Evolutionary conservation across 2,797 vertebrate species (phyloP).

Genomic region (Hipposideros larvatus): DNA sequence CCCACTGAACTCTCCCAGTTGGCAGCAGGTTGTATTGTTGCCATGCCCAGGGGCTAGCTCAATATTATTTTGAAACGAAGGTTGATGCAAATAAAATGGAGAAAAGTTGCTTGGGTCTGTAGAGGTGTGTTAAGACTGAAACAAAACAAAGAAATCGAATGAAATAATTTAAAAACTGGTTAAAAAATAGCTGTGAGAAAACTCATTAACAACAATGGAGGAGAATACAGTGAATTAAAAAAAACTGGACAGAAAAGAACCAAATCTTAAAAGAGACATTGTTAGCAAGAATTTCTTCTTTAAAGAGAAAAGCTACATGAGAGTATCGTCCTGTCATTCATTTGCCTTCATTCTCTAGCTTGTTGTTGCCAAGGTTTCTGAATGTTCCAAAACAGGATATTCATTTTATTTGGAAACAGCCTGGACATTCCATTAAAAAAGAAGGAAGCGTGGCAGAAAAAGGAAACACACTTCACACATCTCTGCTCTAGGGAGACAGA

Average conservation of each 20-base stretch:
- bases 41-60: slow-evolving; percentile 48
- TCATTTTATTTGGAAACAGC: slow-evolving; percentile 75
- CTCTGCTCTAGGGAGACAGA: slow-evolving; percentile 79
- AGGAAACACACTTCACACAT: slow-evolving; percentile 84
- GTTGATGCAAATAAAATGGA: slow-evolving; percentile 73
- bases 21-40: slow-evolving; percentile 63
- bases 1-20: slow-evolving; percentile 73
- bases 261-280: slow-evolving; percentile 61
- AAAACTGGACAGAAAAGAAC: slow-evolving; percentile 67
- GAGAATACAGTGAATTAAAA: slow-evolving; percentile 42
- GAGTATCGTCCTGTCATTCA: slow-evolving; percentile 30
- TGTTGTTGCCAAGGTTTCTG: slow-evolving; percentile 60
- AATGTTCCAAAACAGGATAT: slow-evolving; percentile 76
- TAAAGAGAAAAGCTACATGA: background rate
- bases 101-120: slow-evolving; percentile 66
- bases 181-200: slow-evolving; percentile 68
- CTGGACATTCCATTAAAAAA: slow-evolving; percentile 70
- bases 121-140: slow-evolving; percentile 68
- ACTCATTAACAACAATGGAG: background rate
- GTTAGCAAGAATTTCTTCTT: slow-evolving; percentile 65
- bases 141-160: slow-evolving; percentile 78
- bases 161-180: slow-evolving; percentile 63
- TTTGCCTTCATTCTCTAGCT: background rate
- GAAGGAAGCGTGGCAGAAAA: slow-evolving; percentile 77
- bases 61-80: slow-evolving; percentile 71